These are phyloP conservation scores for Trichechus manatus DNA, from an alignment of 2,113 vertebrate genomes.

Conservation along the genomic window DNA sequence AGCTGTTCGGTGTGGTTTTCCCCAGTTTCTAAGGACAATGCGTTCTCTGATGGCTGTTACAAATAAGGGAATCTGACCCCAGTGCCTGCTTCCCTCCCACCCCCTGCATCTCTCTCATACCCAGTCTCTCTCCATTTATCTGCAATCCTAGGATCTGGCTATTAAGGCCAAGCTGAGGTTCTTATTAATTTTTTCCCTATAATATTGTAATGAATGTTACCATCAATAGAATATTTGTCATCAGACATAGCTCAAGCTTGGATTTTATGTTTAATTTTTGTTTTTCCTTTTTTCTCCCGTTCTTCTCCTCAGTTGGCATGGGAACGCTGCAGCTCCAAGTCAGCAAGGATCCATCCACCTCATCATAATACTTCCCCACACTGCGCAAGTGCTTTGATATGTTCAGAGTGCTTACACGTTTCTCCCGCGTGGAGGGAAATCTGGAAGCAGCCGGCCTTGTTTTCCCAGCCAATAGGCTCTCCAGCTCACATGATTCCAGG, in stretches of 20 bases:
- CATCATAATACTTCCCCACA: not conserved
- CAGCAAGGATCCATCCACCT: not conserved
- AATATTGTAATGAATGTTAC: conserved; percentile 33
- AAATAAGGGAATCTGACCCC: conserved; percentile 6
- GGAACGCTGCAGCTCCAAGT: conserved; percentile 51
- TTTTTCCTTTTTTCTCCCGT: conserved; percentile 3
- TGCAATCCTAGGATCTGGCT: not conserved
- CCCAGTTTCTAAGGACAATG: not conserved
- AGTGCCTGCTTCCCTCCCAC: not conserved
- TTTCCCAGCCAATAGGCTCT: not conserved
- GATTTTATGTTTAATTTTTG: conserved; percentile 50
- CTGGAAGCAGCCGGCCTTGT: not conserved
- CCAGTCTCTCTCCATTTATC: conserved; percentile 2
- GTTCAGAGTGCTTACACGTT: not conserved
- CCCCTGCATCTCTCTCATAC: conserved; percentile 8
- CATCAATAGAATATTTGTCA: conserved; percentile 42
- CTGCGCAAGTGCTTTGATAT: not conserved
- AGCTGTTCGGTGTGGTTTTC: not conserved
- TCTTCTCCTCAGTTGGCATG: conserved; percentile 64
- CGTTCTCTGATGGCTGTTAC: not conserved
- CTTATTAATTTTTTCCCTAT: not conserved
- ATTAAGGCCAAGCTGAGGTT: conserved; percentile 59
- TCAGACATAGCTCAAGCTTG: conserved; percentile 32
- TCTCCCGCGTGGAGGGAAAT: not conserved
- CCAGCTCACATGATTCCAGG: not conserved